phyloP scores from a whole-genome alignment of 2,888 invertebrate genomes.

The Biston betularia region DNA sequence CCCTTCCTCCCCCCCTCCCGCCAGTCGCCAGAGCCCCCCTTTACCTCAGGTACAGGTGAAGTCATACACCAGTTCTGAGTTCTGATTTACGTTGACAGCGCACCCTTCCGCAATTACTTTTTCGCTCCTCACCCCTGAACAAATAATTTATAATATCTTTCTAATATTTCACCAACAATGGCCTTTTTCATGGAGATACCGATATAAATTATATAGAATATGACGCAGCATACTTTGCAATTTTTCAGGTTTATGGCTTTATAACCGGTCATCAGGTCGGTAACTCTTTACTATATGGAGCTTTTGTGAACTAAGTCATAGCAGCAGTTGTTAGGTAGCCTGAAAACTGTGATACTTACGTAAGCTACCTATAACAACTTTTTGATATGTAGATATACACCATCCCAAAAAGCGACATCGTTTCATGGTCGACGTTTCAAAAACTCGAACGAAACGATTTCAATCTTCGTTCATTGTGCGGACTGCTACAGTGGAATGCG shows the following conservation, averaged over 20 bases:
- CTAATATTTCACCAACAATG: conserved; percentile 37
- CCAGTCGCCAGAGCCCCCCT: neutral
- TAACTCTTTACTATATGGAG: neutral
- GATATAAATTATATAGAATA: conserved; percentile 24
- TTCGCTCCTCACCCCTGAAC: conserved; percentile 27
- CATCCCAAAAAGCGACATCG: too few relatives aligned
- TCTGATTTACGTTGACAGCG: conserved; percentile 33
- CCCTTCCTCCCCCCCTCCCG: too few relatives aligned
- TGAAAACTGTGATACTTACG: neutral
- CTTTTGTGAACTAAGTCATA: neutral
- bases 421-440: too few relatives aligned
- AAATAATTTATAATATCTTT: conserved; percentile 39
- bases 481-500: too few relatives aligned
- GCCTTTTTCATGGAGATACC: conserved; percentile 30
- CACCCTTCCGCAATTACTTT: conserved; percentile 37
- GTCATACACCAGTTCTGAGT: conserved; percentile 26
- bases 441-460: too few relatives aligned
- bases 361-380: too few relatives aligned
- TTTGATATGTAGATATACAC: too few relatives aligned
- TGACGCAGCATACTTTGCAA: conserved; percentile 24
- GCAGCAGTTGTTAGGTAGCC: neutral
- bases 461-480: too few relatives aligned
- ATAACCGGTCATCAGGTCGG: conserved; percentile 15
- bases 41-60: conserved; percentile 13
- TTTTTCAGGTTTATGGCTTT: conserved; percentile 24